Base-by-base conservation (phyloP, 2,888 invertebrate genomes). In the Drosophila basisetae region DNA sequence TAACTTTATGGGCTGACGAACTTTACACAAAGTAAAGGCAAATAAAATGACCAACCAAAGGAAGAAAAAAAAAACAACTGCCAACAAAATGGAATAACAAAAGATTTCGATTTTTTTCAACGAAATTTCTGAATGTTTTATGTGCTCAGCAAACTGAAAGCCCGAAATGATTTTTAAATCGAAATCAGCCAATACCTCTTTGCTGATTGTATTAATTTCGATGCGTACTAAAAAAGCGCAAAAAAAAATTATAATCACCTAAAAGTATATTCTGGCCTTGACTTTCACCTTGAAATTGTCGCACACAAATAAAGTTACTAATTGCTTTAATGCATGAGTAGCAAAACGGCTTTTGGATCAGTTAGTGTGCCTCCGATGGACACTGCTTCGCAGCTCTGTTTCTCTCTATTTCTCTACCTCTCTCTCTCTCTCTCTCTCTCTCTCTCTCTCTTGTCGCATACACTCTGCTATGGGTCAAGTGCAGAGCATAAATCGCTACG, bases 241-340 rank as follows among this genome's bases (percentile, higher is more conserved):
- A 22, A 22, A 31, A 68, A 63, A 33, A 69, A 63, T 73, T 66
- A 68, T 66, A 61, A 50, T 50, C 37, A 52, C 53, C 35, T 28
- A n/a, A 7, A 37, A 49, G 43, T 56, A 33, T 41, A 64, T 28
- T 60, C 49, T 62, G 84, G 73, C 89, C 91, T 89, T 90, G 89
- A 90, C 91, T 90, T 88, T 87, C 75, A 87, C 90, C 89, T 89
- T 79, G 69, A 77, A 63, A 56, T 58, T 59, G 60, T 56, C 60
- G 65, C 54, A 59, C 50, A 58, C 66, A 28, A 58, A 68, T 64
- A 68, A 61, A 75, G 70, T 56, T 58, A 76, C 76, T 80, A 83
- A 85, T 85, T 88, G 80, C 68, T 78, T 68, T 9, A 54, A 56
- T 62, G 76, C 37, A 60, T 68, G 56, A 55, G 72, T 66, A 47